phyloP scores from a whole-genome alignment of 2,888 invertebrate genomes.

The Napeogenes inachia region DNA sequence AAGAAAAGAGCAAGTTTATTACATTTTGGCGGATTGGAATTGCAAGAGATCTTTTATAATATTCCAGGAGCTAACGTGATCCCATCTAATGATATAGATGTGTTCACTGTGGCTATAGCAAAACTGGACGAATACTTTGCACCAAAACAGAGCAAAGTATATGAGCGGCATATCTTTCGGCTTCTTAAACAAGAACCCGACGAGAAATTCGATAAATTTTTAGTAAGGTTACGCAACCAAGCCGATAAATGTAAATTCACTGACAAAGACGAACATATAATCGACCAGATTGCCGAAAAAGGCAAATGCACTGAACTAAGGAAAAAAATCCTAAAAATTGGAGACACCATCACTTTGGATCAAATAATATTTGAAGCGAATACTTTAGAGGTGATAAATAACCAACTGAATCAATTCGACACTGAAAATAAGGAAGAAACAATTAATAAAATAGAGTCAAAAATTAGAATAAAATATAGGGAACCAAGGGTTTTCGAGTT shows the following conservation, averaged over 20 bases:
- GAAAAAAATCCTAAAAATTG: neutral
- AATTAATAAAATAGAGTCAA: neutral
- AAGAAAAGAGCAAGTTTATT: no score
- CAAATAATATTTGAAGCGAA: constrained; percentile 22
- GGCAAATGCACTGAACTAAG: constrained; percentile 6
- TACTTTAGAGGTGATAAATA: constrained; percentile 18
- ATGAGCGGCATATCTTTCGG: constrained; percentile 26
- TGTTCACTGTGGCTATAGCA: constrained; percentile 20
- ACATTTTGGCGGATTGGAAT: no score
- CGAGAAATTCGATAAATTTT: constrained; percentile 29
- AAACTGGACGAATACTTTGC: constrained; percentile 26
- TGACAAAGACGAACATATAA: constrained; percentile 19
- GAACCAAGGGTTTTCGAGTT: no score
- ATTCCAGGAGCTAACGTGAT: no score
- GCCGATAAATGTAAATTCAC: constrained; percentile 26
- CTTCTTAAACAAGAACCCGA: constrained; percentile 20
- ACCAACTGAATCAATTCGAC: constrained; percentile 18
- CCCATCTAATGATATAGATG: neutral
- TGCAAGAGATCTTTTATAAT: no score
- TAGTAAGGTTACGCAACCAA: constrained; percentile 23
- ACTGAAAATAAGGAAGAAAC: neutral
- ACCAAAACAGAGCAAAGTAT: constrained; percentile 25
- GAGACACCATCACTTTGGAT: constrained; percentile 20
- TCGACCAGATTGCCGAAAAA: constrained; percentile 29
- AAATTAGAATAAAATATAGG: neutral